phyloP scores from a whole-genome alignment of 1,140 invertebrate genomes.

The Ceratina calcarata region DNA sequence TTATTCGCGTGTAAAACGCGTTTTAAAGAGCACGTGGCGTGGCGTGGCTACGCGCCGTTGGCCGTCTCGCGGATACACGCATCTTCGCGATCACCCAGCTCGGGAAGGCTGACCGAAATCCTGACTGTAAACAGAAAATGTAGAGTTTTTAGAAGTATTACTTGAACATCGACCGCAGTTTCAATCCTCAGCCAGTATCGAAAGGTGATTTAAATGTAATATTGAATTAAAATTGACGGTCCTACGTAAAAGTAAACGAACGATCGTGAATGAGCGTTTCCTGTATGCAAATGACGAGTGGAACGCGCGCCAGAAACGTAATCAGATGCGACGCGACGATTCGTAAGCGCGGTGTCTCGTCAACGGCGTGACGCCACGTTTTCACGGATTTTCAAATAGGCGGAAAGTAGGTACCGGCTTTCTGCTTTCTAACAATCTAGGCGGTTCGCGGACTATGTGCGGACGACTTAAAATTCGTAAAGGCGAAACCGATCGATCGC shows the following conservation, averaged over 20 bases:
- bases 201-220: neutral
- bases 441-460: neutral
- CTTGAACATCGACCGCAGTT: no score
- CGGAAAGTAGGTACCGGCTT: conserved; percentile 27
- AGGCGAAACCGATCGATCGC: neutral
- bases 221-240: no score
- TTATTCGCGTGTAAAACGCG: conserved; percentile 25
- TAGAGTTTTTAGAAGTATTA: no score
- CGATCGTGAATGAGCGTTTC: no score
- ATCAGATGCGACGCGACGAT: neutral
- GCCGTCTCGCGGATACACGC: conserved; percentile 38
- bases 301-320: neutral
- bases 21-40: conserved; percentile 55
- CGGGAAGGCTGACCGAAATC: neutral
- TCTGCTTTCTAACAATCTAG: conserved; percentile 40
- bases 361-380: neutral
- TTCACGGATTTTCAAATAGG: conserved; percentile 17
- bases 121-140: no score
- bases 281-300: no score
- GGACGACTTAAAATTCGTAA: neutral
- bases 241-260: neutral
- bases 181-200: neutral
- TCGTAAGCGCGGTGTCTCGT: no score
- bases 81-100: conserved; percentile 42
- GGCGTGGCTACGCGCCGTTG: conserved; percentile 37